A percentile compares a stretch with the other conserved stretches of the same genome.
Conservation (phyloP, 2,888 invertebrate species). For the Acleris laterana region DNA sequence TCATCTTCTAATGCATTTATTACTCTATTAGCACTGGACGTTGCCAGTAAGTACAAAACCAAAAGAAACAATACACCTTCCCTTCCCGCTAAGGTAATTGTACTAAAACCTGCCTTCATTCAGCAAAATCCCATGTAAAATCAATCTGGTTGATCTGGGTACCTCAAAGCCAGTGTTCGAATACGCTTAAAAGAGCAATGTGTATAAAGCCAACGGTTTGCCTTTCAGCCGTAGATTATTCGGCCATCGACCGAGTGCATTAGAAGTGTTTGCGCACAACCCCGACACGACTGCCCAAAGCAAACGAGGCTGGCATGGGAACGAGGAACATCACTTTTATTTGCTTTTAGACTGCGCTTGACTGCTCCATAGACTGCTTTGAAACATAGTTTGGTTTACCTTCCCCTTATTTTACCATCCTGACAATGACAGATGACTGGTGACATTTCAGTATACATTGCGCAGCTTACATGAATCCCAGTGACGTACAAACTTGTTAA, state of each 20-base stretch:
- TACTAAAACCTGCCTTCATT: constrained; percentile 14
- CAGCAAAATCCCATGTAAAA: constrained; percentile 12
- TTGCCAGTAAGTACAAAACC: too few species aligned
- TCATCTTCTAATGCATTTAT: too few species aligned
- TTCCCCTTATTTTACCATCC: too few species aligned
- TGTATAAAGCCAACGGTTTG: constrained; percentile 18
- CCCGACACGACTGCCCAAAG: constrained; percentile 23
- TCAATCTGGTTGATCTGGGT: constrained; percentile 1
- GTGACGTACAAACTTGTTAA: too few species aligned
- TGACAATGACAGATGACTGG: too few species aligned
- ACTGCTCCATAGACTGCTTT: neutral
- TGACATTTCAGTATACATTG: too few species aligned
- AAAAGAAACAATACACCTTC: neutral
- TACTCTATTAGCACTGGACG: too few species aligned
- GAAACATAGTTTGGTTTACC: constrained; percentile 10
- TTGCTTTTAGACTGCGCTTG: neutral
- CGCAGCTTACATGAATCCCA: too few species aligned
- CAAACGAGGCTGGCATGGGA: neutral
- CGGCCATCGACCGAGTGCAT: constrained; percentile 23
- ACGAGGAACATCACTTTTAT: constrained; percentile 6
- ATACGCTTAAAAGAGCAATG: constrained; percentile 20
- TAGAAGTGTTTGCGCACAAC: constrained; percentile 29
- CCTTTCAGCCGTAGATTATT: constrained; percentile 29
- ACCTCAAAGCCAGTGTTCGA: constrained; percentile 11
- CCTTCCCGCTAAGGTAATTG: neutral